Conservation (phyloP, 2,113 vertebrate genomes). For the Notiomystis cincta region DNA sequence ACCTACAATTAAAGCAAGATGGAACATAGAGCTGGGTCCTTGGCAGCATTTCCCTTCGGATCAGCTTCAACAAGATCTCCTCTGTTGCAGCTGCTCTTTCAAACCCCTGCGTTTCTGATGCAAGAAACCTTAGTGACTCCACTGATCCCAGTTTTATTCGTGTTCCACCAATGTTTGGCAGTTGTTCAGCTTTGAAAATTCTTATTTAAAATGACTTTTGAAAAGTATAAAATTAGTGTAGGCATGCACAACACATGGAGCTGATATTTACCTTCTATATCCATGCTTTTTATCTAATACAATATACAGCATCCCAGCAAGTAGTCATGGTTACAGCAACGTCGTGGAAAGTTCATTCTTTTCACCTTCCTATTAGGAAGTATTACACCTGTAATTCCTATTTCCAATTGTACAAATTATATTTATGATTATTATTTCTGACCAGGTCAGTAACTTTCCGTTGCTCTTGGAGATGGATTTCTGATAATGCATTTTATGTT, state of each 20-base stretch:
- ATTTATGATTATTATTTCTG: background rate
- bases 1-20: background rate
- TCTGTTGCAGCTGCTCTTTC: background rate
- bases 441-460: background rate
- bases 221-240: background rate
- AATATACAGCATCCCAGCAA: background rate
- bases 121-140: background rate
- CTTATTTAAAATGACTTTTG: background rate
- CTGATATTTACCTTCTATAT: background rate
- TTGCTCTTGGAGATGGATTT: background rate
- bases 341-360: background rate
- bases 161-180: background rate
- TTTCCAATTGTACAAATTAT: background rate
- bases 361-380: background rate
- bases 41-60: background rate
- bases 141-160: background rate
- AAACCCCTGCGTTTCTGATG: background rate
- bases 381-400: background rate
- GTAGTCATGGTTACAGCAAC: background rate
- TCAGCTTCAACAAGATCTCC: background rate
- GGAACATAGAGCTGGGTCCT: background rate
- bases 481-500: background rate
- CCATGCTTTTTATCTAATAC: background rate
- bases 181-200: background rate
- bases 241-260: fast-evolving